Evolutionary conservation across 2,888 invertebrate species (phyloP).

Genomic region (Apoda limacodes): DNA sequence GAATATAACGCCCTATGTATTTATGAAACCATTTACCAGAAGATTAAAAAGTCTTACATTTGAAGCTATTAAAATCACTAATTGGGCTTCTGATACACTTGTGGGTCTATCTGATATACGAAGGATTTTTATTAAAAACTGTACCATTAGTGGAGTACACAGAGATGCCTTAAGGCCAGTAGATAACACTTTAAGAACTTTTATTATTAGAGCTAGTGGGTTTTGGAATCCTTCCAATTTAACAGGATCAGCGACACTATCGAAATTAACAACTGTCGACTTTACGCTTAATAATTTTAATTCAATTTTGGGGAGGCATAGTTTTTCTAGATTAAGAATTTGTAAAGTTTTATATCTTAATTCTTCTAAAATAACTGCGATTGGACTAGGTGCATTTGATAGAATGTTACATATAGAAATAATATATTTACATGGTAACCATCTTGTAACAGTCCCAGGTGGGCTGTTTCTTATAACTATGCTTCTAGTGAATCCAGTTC

Average conservation of each 20-base stretch:
- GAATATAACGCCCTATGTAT: slow-evolving; percentile 42
- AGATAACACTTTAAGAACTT: slow-evolving; percentile 35
- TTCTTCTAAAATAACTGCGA: slow-evolving; percentile 41
- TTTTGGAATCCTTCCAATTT: slow-evolving; percentile 40
- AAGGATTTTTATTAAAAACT: slow-evolving; percentile 38
- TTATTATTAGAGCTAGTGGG: slow-evolving; percentile 39
- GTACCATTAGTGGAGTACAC: slow-evolving; percentile 35
- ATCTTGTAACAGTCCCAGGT: slow-evolving; percentile 41
- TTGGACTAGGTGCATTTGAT: slow-evolving; percentile 48
- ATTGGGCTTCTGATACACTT: slow-evolving; percentile 38
- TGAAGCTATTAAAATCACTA: slow-evolving; percentile 32
- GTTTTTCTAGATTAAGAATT: slow-evolving; percentile 31
- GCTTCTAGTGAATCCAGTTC: slow-evolving; percentile 24
- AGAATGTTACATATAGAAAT: slow-evolving; percentile 34
- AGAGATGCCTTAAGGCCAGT: slow-evolving; percentile 43
- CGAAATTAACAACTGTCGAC: slow-evolving; percentile 35
- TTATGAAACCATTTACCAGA: slow-evolving; percentile 37
- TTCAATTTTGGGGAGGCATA: slow-evolving; percentile 24
- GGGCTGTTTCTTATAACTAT: slow-evolving; percentile 36
- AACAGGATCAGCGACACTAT: slow-evolving; percentile 36
- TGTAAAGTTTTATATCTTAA: slow-evolving; percentile 46
- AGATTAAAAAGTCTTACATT: slow-evolving; percentile 34
- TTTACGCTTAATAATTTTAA: slow-evolving; percentile 38
- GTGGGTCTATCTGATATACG: slow-evolving; percentile 41
- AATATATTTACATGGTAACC: slow-evolving; percentile 56